These are phyloP conservation scores for Frieseomelitta varia DNA, from an alignment of 1,140 invertebrate species.

Conservation along the genomic window DNA sequence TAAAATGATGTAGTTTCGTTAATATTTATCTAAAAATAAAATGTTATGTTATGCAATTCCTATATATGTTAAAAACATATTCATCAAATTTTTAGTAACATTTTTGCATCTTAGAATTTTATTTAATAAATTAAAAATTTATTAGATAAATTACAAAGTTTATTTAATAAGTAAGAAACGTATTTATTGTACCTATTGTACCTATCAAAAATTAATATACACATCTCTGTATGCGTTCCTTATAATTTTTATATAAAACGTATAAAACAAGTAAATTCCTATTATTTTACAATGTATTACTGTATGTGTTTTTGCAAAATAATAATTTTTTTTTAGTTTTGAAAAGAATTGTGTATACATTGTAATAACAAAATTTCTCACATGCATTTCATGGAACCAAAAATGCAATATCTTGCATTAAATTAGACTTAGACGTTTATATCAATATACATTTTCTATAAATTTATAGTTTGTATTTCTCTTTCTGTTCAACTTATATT, in stretches of 20 bases:
- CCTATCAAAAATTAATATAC: background rate
- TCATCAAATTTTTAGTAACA: too few relatives aligned
- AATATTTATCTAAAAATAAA: too few relatives aligned
- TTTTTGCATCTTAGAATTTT: background rate
- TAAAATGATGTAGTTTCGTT: too few relatives aligned
- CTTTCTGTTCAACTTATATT: background rate
- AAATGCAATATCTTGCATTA: slow-evolving; percentile 43
- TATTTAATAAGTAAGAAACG: background rate
- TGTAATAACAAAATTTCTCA: background rate
- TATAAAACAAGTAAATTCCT: background rate
- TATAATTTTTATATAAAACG: background rate
- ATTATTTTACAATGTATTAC: background rate
- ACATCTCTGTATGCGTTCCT: background rate
- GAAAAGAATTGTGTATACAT: background rate
- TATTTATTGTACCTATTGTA: background rate
- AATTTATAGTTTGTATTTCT: slow-evolving; percentile 15
- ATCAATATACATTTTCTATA: slow-evolving; percentile 31
- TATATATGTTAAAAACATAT: background rate
- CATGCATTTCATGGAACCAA: slow-evolving; percentile 40
- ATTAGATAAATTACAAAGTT: too few relatives aligned
- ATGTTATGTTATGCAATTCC: background rate
- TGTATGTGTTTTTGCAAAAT: background rate
- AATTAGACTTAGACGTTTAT: slow-evolving; percentile 39
- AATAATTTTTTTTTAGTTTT: background rate
- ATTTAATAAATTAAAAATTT: background rate